phyloP scores from a whole-genome alignment of 2,888 invertebrate genomes.

The Coelopa pilipes region DNA sequence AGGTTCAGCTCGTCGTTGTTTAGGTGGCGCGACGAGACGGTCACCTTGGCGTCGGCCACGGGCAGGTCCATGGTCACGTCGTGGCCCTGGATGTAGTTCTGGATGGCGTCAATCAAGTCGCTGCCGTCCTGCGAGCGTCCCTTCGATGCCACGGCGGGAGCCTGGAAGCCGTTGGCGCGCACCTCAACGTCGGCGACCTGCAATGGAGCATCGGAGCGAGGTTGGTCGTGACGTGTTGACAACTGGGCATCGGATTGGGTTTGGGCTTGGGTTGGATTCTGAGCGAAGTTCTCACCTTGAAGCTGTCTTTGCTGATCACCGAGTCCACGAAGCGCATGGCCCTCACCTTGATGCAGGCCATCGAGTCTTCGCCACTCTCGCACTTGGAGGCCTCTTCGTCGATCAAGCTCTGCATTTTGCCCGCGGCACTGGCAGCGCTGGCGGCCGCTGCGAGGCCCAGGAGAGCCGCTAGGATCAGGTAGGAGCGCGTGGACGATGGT shows the following conservation, averaged over 20 bases:
- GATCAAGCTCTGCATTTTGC: slow-evolving; percentile 76
- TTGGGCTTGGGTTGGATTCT: not conserved
- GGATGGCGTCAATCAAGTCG: slow-evolving; percentile 75
- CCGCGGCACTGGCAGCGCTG: slow-evolving; percentile 68
- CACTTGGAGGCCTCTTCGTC: slow-evolving; percentile 82
- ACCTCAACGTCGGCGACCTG: slow-evolving; percentile 83
- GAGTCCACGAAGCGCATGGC: slow-evolving; percentile 82
- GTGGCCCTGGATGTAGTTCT: slow-evolving; percentile 79
- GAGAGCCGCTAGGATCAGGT: slow-evolving; percentile 67
- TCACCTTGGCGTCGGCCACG: slow-evolving; percentile 77
- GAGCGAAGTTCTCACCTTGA: slow-evolving; percentile 71
- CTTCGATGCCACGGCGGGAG: slow-evolving; percentile 67
- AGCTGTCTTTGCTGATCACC: slow-evolving; percentile 81
- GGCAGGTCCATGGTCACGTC: slow-evolving; percentile 84
- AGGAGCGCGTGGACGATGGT: slow-evolving; percentile 40
- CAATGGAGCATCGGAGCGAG: slow-evolving; percentile 22
- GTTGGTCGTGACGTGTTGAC: not conserved
- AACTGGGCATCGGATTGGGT: too few relatives aligned
- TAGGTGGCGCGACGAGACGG: slow-evolving; percentile 81
- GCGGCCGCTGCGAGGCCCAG: slow-evolving; percentile 72
- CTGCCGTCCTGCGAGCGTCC: slow-evolving; percentile 69
- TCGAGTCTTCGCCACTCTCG: slow-evolving; percentile 78
- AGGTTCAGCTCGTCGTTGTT: slow-evolving; percentile 80
- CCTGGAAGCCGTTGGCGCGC: slow-evolving; percentile 76
- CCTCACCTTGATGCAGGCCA: slow-evolving; percentile 86